Conservation (phyloP, 1,140 invertebrate species). For the Leptinotarsa lineolata region DNA sequence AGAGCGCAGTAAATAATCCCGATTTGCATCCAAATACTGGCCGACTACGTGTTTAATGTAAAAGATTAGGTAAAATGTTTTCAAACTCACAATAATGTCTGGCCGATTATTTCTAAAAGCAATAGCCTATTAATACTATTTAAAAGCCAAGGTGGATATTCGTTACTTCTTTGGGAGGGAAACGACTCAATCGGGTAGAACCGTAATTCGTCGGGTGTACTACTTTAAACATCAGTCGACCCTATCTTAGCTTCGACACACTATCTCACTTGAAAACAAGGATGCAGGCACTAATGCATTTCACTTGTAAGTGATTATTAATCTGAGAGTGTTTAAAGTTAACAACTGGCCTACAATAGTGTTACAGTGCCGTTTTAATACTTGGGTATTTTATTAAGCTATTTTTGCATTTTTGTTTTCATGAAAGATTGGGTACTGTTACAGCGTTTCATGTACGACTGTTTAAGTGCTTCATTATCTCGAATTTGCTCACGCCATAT, state of each 20-base stretch:
- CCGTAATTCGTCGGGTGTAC: neutral
- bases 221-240: neutral
- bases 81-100: conserved; percentile 40
- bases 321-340: conserved; percentile 48
- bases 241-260: neutral
- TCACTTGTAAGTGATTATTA: conserved; percentile 49
- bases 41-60: conserved; percentile 44
- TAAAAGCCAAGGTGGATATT: conserved; percentile 41
- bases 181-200: conserved; percentile 1
- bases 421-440: conserved; percentile 1
- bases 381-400: conserved; percentile 40
- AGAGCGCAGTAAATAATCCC: conserved; percentile 13
- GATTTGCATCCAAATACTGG: conserved; percentile 36
- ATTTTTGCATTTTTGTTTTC: conserved; percentile 33
- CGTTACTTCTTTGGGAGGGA: conserved; percentile 34
- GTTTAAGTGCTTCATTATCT: too few species aligned
- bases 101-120: conserved; percentile 48
- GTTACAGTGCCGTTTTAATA: conserved; percentile 43
- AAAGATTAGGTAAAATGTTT: conserved; percentile 48
- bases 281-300: conserved; percentile 45
- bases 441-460: neutral
- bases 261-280: conserved; percentile 11
- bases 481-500: too few species aligned
- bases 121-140: conserved; percentile 53
- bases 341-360: conserved; percentile 48